Percentiles rank a stretch among this genome's conserved stretches.
phyloP scores from a whole-genome alignment of 2,797 vertebrate genomes.

The Pelobates cultripes region DNA sequence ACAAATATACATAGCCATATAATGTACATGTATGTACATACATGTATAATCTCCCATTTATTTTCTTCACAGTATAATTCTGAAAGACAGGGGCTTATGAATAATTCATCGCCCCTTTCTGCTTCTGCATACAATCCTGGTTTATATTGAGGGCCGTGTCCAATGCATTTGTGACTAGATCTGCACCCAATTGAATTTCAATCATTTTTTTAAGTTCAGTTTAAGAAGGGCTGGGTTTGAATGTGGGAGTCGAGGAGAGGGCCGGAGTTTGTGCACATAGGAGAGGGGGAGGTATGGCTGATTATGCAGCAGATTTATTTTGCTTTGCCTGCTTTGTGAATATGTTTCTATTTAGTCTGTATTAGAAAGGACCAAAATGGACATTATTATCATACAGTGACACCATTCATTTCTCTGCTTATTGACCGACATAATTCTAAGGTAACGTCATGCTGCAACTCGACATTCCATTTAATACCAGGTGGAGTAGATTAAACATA shows the following conservation, averaged over 20 bases:
- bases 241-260: slow-evolving; percentile 6
- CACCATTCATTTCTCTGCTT: slow-evolving; percentile 33
- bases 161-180: slow-evolving; percentile 64
- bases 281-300: slow-evolving; percentile 9
- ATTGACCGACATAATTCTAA: slow-evolving; percentile 22
- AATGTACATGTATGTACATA: slow-evolving; percentile 53
- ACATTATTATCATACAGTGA: slow-evolving; percentile 48
- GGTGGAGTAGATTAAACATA: slow-evolving; percentile 9
- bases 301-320: slow-evolving; percentile 44
- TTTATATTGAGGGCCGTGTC: slow-evolving; percentile 63
- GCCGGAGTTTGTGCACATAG: slow-evolving; percentile 4
- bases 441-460: slow-evolving; percentile 3
- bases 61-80: slow-evolving; percentile 81
- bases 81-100: slow-evolving; percentile 82
- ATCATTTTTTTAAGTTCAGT: slow-evolving; percentile 56
- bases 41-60: slow-evolving; percentile 69
- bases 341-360: slow-evolving; percentile 40
- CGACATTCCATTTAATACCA: slow-evolving; percentile 18
- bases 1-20: slow-evolving; percentile 48
- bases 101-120: slow-evolving; percentile 82
- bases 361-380: slow-evolving; percentile 19
- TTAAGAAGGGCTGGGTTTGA: slow-evolving; percentile 15
- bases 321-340: slow-evolving; percentile 32
- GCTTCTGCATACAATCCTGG: slow-evolving; percentile 72
- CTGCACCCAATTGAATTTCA: slow-evolving; percentile 53